Base-by-base conservation (phyloP, 2,888 invertebrate genomes). In the Acronicta psi region DNA sequence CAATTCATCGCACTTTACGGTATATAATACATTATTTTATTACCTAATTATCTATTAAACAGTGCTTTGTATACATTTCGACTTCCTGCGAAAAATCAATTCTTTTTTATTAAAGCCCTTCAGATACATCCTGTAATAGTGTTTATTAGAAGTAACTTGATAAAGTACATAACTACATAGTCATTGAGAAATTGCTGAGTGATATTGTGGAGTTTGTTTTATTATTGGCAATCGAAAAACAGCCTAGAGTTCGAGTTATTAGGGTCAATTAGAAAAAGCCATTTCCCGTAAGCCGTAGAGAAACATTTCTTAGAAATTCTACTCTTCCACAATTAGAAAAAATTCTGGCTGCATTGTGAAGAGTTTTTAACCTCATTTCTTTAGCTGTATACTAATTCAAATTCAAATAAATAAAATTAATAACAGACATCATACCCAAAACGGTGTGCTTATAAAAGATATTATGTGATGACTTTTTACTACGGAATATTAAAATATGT, bases 11-110 rank as follows among this genome's bases (percentile, higher is more conserved):
- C 69, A 59, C 59, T 71, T 62, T 54, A 77, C 69, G 69, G 65
- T 66, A 53, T 18, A 59, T 75, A 62, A 59, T 58, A 64, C 57
- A 64, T 61, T 75, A 75, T 77, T 75, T 75, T 67, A 72, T 75
- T 77, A 77, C 69, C 61, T 77, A 67, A 76, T 76, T 76, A 69
- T 69, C 69, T 44, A 45, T 49, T 42, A 65, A 60, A 20, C 40
- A 49, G 17, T 57, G 18, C 58, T 56, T 64, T 59, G 53, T 73
- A 54, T 58, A 45, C 49, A 50, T 16, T 16, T 16, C 20, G 16
- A 58, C 43, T 77, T 75, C 69, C 79, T 64, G 65, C 43, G 23
- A 53, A 73, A 58, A 65, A 67, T 59, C 54, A 9, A 69, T 77
- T 69, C 47, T 62, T 56, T 66, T 13, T 13, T 13, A 31, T 53